Percentiles rank a stretch among this genome's conserved stretches.
Evolutionary conservation across 1,140 invertebrate genomes (phyloP).

Genomic region (Leptopilina boulardi): DNA sequence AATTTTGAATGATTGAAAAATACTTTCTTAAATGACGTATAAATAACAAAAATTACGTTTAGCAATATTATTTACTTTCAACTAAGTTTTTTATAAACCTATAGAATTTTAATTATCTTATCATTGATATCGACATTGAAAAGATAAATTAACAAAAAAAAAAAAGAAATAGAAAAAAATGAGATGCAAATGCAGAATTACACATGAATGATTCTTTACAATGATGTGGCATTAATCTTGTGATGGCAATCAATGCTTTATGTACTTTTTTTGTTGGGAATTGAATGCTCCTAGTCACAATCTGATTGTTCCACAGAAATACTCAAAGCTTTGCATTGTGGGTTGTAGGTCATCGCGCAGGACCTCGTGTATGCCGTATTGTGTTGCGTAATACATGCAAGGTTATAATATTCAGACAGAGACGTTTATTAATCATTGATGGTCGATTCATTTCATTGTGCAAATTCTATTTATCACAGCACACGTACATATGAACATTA

Average conservation of each 20-base stretch:
- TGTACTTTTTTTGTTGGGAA: background rate
- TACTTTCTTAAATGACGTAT: too few relatives aligned
- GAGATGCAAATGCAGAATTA: background rate
- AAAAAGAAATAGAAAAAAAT: background rate
- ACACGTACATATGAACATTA: background rate
- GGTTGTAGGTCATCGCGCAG: conserved; percentile 7
- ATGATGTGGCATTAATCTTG: background rate
- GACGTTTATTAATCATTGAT: conserved; percentile 26
- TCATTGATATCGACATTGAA: background rate
- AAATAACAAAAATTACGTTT: too few relatives aligned
- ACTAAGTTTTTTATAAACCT: background rate
- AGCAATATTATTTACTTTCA: too few relatives aligned
- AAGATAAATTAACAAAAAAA: background rate
- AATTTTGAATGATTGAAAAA: too few relatives aligned
- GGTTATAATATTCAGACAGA: conserved; percentile 21
- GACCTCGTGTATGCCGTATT: conserved; percentile 15
- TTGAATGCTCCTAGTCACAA: conserved; percentile 1
- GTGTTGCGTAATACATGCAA: conserved; percentile 17
- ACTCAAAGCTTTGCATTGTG: conserved; percentile 12
- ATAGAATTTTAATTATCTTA: background rate
- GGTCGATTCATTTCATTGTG: conserved; percentile 21
- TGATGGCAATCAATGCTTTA: conserved; percentile 12
- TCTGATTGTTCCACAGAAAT: conserved; percentile 18
- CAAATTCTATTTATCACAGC: conserved; percentile 20
- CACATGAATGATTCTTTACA: background rate